These are phyloP conservation scores for Machimus atricapillus DNA, from an alignment of 2,888 invertebrate species.

Conservation along the genomic window DNA sequence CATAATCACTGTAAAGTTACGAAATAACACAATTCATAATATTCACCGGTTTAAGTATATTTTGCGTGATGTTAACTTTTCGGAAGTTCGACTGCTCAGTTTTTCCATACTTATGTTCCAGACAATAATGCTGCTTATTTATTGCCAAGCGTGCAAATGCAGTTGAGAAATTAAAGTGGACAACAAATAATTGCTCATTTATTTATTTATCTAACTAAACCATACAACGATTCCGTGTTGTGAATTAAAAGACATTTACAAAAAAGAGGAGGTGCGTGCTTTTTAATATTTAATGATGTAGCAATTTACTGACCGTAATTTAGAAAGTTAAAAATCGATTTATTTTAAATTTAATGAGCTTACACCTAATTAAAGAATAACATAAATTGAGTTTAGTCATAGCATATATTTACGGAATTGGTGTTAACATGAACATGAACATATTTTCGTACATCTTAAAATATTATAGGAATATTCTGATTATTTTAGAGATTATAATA, in stretches of 20 bases:
- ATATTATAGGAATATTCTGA: background rate
- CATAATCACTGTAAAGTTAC: background rate
- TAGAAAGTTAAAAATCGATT: background rate
- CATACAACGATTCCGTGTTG: background rate
- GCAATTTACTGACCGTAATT: background rate
- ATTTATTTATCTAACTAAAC: background rate
- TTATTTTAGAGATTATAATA: background rate
- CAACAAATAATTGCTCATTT: background rate
- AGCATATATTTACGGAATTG: background rate
- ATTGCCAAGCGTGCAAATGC: background rate
- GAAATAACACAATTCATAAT: background rate
- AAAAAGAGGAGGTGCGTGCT: background rate
- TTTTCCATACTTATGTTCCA: background rate
- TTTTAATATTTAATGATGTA: background rate
- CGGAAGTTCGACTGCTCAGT: background rate
- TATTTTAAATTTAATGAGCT: background rate
- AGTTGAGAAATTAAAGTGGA: background rate
- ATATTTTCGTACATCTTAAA: background rate
- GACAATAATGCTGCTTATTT: background rate
- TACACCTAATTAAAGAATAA: background rate
- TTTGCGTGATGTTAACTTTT: background rate
- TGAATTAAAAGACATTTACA: background rate
- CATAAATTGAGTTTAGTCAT: background rate
- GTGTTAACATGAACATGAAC: background rate
- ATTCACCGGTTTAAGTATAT: background rate